These are phyloP conservation scores for Spongilla lacustris DNA, from an alignment of 37 sponge, comb jelly and placozoan species.

Conservation along the genomic window DNA sequence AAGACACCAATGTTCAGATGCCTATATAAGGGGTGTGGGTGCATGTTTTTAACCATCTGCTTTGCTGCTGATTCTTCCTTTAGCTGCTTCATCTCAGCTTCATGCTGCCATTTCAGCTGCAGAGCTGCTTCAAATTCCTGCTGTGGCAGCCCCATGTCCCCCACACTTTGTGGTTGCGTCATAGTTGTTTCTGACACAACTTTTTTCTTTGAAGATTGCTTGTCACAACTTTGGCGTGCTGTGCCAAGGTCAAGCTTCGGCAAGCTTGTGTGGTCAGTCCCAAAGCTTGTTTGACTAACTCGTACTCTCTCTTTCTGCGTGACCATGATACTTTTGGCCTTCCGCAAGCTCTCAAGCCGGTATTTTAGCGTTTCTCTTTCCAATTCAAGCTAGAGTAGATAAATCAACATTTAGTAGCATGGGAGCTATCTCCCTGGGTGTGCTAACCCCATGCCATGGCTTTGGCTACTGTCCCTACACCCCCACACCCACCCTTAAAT, in stretches of 20 bases:
- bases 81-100: not conserved
- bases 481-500: too few relatives aligned
- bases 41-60: not conserved
- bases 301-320: conserved; percentile 44
- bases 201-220: not conserved
- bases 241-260: not conserved
- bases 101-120: not conserved
- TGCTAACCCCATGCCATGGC: too few relatives aligned
- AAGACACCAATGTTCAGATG: not conserved
- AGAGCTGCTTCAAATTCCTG: not conserved
- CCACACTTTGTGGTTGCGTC: not conserved
- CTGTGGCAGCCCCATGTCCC: not conserved
- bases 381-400: conserved; percentile 40
- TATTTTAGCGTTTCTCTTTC: conserved; percentile 54
- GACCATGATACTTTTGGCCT: conserved; percentile 73
- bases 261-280: not conserved
- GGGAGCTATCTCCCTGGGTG: not conserved
- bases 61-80: not conserved
- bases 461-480: not conserved
- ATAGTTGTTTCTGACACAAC: not conserved
- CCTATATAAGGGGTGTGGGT: not conserved
- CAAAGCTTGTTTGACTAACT: not conserved
- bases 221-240: not conserved
- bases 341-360: conserved; percentile 66
- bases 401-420: not conserved